phyloP scores from a whole-genome alignment of 2,888 invertebrate genomes.

The Noctua janthina region DNA sequence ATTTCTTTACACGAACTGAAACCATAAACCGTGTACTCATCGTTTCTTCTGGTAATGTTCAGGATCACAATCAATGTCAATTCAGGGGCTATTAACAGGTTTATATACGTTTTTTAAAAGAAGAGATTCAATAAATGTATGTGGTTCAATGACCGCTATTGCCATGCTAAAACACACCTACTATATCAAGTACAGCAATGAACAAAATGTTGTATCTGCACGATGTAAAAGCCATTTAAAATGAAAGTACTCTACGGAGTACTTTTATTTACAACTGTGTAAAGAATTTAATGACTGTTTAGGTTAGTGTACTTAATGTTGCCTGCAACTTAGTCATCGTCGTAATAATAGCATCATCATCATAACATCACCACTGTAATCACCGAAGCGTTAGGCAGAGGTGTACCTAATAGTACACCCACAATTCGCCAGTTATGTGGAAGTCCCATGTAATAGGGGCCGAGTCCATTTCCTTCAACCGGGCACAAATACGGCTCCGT shows the following conservation, averaged over 20 bases:
- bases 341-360: background rate
- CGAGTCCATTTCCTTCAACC: background rate
- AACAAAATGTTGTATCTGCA: background rate
- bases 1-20: too few relatives aligned
- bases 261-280: slow-evolving; percentile 10
- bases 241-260: slow-evolving; percentile 1
- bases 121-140: too few relatives aligned
- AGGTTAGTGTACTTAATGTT: background rate
- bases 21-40: too few relatives aligned
- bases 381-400: background rate
- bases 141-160: too few relatives aligned
- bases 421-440: background rate
- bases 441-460: background rate
- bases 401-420: background rate
- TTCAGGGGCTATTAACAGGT: too few relatives aligned
- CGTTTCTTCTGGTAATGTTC: too few relatives aligned
- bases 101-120: too few relatives aligned
- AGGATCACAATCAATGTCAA: too few relatives aligned
- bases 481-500: background rate
- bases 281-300: slow-evolving; percentile 10
- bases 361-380: background rate
- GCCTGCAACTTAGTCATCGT: background rate
- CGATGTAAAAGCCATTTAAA: slow-evolving; percentile 4
- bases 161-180: too few relatives aligned
- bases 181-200: background rate